Evolutionary conservation across 2,797 vertebrate genomes (phyloP), one percentile per base, ranked within the genome.

Genomic region (Naso thynnoides): DNA sequence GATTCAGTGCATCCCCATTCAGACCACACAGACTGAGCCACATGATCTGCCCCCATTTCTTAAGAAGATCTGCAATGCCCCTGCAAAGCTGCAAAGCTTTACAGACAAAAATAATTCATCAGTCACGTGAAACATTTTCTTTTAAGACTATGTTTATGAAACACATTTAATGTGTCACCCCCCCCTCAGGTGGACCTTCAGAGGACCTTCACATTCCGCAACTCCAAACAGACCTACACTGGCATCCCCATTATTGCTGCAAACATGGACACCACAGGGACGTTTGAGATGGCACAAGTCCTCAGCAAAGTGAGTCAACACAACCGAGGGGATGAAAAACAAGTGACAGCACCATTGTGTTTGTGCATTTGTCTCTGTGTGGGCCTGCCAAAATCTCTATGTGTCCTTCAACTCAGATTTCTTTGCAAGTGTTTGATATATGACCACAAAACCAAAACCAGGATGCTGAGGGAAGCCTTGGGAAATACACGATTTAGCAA

Each of bases 181-280:
- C 31, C 39, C n/a, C 21, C 76, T 58, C 77, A 99, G 98, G 98
- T 99, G 3, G 97, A 98, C 90, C 96, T 99, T 42, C 95, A 93
- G 39, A 94, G 97, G 56, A 98, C 94, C 54, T 99, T 97, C 87
- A 98, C 96, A 81, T 99, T 99, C 95, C 97, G 97, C 36, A 99
- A 99, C 93, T 99, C 98, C 55, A 98, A 98, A 83, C 96, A 98
- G 88, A 98, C 96, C 0, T 99, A 98, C 93, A 96, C 93, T 0
- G 98, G 98, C 64, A 96, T 99, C 88, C 98, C 98, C 53, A 93
- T 99, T 84, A 98, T 99, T 19, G 97, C 97, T 33, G 97, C 98
- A 74, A 99, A 99, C 92, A 99, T 99, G 98, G 98, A 99, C 92
- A 99, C 98, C 6, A 98, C 98, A 27, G 98, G 98, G 27, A 99